Evolutionary conservation across 2,113 vertebrate species (phyloP), one percentile per base, ranked within the genome.

Genomic region (Rutilus rutilus): DNA sequence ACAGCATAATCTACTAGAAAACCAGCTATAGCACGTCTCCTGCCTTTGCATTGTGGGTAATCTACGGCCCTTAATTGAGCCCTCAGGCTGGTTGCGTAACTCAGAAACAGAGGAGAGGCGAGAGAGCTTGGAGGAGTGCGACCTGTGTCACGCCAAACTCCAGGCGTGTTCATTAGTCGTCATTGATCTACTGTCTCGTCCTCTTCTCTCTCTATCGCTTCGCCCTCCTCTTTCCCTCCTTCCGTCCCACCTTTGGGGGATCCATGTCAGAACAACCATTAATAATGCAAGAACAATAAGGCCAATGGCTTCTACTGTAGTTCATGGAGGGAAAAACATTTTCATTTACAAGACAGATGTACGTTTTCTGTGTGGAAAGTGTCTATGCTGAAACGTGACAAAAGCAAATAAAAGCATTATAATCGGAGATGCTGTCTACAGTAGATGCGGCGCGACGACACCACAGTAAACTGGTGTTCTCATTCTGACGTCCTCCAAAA

Each of bases 1-100:
- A 14, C 47, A 14, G 12, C 14, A 15, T 14, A 5, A 17, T 17
- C 50, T 57, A 2, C 19, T 23, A 73, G 50, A 74, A 39, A 64
- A 15, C 23, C 2, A 2, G 25, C 6, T 45, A 11, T 19, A 17
- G 33, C 14, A 23, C 75, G 81, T 83, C 33, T 78, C 86, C 89
- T 86, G 91, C 90, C 89, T 93, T 89, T 92, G 89, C 91, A 90
- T 93, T 91, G 91, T 90, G 92, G 90, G 82, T 89, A 92, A 92
- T 93, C 91, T 91, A 90, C 89, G 84, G 89, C 84, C 87, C 87
- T 87, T 94, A 93, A 95, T 91, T 92, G 91, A 93, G 91, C 92
- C 93, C 92, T 92, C 93, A 91, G 91, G 91, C 92, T 87, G 87
- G 91, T 92, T 93, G 88, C 88, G 86, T 90, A 89, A 92, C 87